Base-by-base conservation (phyloP, 2,797 vertebrate genomes). In the Gallirallus australis region DNA sequence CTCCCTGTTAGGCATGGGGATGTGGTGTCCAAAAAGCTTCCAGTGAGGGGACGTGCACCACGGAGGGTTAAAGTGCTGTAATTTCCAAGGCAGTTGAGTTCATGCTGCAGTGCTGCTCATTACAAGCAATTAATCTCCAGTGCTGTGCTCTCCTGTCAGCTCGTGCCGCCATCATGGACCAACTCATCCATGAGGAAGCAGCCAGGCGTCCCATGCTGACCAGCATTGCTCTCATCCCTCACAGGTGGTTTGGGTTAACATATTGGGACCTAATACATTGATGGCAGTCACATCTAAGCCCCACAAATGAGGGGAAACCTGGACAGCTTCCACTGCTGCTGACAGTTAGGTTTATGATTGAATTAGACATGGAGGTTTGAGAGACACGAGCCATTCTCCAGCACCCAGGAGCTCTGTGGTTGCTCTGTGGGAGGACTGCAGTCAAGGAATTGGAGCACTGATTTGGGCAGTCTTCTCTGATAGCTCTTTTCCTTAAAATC, bases 91-190 rank as follows among this genome's bases (percentile, higher is more conserved):
- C 82, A 93, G 57, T 40, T 11, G 52, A 18, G 70, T 82, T 87
- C n/a, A 40, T 71, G 31, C 65, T 79, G 70, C 60, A 42, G 54
- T 54, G 56, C 89, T 83, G 65, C 90, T 97, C 95, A 95, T 97
- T 96, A 97, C 83, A 95, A 92, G 70, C 92, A 97, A 97, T 97
- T 97, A 96, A 93, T 96, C 89, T 96, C 85, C 35, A 73, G 66
- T 15, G 25, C 86, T 70, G 72, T 35, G 89, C 89, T 93, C n/a
- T 91, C 53, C 92, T 94, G 96, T 97, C 96, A 93, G 86, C 71
- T 94, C 1, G 0, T 57, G 80, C 78, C 0, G 2, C 57, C 2
- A 4, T 96, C 96, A 95, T 2, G 7, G 57, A 52, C 79, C 90
- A 78, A 31, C 21, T 95, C 93, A 93, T 65, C 92, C 39, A 1